Conservation (phyloP, 2,888 invertebrate species). For the Spodoptera exigua region DNA sequence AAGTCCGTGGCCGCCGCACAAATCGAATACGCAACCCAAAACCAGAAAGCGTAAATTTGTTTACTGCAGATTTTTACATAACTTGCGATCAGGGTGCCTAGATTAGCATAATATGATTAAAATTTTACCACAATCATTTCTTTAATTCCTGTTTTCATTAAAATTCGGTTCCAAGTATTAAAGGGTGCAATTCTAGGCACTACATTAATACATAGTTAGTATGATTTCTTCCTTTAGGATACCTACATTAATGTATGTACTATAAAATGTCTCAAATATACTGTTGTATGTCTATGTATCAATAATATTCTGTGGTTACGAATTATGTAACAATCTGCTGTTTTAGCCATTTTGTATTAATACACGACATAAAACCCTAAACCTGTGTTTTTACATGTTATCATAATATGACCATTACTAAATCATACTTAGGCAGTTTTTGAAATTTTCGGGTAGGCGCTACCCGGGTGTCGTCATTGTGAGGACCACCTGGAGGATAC, state of each 20-base stretch:
- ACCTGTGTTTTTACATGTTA: constrained; percentile 6
- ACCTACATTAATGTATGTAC: neutral
- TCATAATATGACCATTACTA: neutral
- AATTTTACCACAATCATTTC: neutral
- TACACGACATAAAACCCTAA: constrained; percentile 38
- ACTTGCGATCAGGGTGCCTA: constrained; percentile 9
- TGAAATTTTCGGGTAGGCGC: no score
- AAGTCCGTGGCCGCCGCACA: constrained; percentile 93
- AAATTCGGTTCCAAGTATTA: no score
- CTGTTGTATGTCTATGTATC: no score
- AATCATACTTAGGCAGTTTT: no score
- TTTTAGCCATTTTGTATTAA: constrained; percentile 54
- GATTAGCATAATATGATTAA: neutral
- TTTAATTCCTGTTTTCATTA: neutral
- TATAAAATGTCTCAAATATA: no score
- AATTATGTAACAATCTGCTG: constrained; percentile 46
- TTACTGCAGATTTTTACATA: constrained; percentile 37
- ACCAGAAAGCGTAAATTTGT: constrained; percentile 69
- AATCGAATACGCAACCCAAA: constrained; percentile 87
- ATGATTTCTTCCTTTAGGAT: neutral
- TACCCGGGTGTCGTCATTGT: no score
- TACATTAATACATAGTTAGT: neutral
- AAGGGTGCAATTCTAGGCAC: constrained; percentile 10
- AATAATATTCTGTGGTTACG: constrained; percentile 7
- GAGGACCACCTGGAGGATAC: no score